A percentile compares a stretch with the other conserved stretches of the same genome.
phyloP scores from a whole-genome alignment of 2,888 invertebrate genomes.

The Drosophila nigritarsus region DNA sequence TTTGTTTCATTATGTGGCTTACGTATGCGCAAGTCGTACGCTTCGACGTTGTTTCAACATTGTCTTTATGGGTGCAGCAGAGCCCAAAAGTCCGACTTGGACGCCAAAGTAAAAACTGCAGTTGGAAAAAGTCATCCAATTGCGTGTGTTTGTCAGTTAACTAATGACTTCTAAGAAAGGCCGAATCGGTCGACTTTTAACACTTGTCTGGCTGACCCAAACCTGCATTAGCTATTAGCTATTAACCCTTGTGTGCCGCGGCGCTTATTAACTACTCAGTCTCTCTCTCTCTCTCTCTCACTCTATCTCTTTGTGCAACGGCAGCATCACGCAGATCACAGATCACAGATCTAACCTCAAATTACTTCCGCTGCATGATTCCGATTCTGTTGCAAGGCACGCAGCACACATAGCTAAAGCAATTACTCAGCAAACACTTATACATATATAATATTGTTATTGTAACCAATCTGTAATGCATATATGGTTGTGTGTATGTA shows the following conservation, averaged over 20 bases:
- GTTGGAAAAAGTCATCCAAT: constrained; percentile 38
- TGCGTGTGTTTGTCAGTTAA: constrained; percentile 34
- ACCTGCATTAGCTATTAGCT: constrained; percentile 44
- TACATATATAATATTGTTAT: neutral
- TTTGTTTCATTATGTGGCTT: constrained; percentile 27
- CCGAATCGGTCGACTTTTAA: constrained; percentile 56
- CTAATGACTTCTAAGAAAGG: constrained; percentile 61
- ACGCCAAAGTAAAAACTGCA: constrained; percentile 39
- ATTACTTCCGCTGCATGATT: constrained; percentile 80
- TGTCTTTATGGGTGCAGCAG: constrained; percentile 65
- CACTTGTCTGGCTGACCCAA: constrained; percentile 55
- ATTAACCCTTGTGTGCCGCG: constrained; percentile 63
- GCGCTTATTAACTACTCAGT: constrained; percentile 63
- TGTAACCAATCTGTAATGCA: constrained; percentile 51
- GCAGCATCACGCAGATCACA: constrained; percentile 37
- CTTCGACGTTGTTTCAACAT: constrained; percentile 59
- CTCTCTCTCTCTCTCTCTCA: neutral
- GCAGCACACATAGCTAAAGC: constrained; percentile 43
- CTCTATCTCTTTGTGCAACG: constrained; percentile 14
- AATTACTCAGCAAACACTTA: constrained; percentile 60
- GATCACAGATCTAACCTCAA: constrained; percentile 71
- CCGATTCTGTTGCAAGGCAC: constrained; percentile 49
- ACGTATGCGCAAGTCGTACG: constrained; percentile 57
- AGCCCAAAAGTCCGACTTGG: constrained; percentile 30
- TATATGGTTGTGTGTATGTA: constrained; percentile 22